Evolutionary conservation across 2,797 vertebrate genomes (phyloP), one percentile per base, ranked within the genome.

Genomic region (Margarornis squamiger): DNA sequence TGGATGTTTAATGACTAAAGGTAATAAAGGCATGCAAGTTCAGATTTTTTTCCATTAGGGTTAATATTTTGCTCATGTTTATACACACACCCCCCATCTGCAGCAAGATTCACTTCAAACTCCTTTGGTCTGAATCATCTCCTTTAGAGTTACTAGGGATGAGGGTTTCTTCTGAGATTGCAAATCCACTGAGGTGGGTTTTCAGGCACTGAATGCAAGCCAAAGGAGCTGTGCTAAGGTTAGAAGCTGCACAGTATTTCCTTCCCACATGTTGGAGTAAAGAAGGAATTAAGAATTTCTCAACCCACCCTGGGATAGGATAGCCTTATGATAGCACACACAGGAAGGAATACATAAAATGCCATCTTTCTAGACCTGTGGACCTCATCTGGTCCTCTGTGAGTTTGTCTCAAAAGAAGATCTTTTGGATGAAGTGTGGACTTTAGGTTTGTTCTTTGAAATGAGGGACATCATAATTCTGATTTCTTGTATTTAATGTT

Each of bases 401-500:
- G 71, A 22, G 55, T 88, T 84, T 55, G 72, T 84, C 30, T 80
- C 16, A 29, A 23, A 54, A n/a, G n/a, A 58, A 8, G 12, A 66
- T 21, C 11, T 78, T 55, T 27, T 39, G 34, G 58, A 15, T 48
- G 10, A 77, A 86, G n/a, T 84, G 27, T 58, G n/a, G 39, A 38
- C 7, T 79, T 74, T 20, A 89, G 23, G 6, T 5, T 77, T 30
- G n/a, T 89, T 65, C n/a, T 92, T 76, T 86, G 73, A 75, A 78
- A 43, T 4, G 26, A 84, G 29, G 38, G 51, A 43, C 26, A 43
- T 48, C 13, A 6, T 45, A 88, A 91, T 67, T 52, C 34, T 85
- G 21, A 78, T 90, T 73, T 86, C 52, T 66, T 86, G 16, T 84
- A 16, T 79, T 92, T 85, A 65, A 43, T 74, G 68, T 86, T 87